Percentiles rank a stretch among this genome's conserved stretches.
Conservation (phyloP, 2,113 vertebrate genomes). For the Athene cunicularia region DNA sequence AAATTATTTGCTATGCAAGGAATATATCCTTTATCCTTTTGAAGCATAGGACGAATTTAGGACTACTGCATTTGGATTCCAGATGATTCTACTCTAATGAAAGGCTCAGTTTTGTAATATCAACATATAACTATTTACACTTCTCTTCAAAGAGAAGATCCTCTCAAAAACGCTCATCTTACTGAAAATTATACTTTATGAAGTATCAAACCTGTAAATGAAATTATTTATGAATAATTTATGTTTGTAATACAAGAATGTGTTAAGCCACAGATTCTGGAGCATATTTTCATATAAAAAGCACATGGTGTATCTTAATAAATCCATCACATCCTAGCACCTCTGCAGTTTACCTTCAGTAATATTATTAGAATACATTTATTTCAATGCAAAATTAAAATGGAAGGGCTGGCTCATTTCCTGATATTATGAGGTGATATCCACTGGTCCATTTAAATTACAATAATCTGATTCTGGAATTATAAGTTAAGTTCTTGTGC, state of each 20-base stretch:
- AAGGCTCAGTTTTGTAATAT: neutral
- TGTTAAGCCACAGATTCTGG: neutral
- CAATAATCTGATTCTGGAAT: neutral
- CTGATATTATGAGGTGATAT: neutral
- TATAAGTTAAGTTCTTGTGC: neutral
- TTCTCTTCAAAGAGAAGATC: neutral
- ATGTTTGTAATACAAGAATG: neutral
- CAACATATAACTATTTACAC: neutral
- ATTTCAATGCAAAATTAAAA: neutral
- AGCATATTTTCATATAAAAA: neutral
- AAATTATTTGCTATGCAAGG: neutral
- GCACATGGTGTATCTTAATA: neutral
- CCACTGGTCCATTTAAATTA: neutral
- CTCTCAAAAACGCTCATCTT: neutral
- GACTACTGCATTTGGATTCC: neutral
- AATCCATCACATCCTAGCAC: neutral
- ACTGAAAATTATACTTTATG: neutral
- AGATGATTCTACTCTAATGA: neutral
- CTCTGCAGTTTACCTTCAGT: neutral
- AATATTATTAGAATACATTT: neutral
- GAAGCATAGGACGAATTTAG: neutral
- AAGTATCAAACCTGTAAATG: neutral
- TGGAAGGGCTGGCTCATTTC: neutral
- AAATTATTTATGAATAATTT: conserved; percentile 13
- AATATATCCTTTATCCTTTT: neutral